Evolutionary conservation across 2,113 vertebrate genomes (phyloP), one percentile per base, ranked within the genome.

Genomic region (Tringa solitaria): DNA sequence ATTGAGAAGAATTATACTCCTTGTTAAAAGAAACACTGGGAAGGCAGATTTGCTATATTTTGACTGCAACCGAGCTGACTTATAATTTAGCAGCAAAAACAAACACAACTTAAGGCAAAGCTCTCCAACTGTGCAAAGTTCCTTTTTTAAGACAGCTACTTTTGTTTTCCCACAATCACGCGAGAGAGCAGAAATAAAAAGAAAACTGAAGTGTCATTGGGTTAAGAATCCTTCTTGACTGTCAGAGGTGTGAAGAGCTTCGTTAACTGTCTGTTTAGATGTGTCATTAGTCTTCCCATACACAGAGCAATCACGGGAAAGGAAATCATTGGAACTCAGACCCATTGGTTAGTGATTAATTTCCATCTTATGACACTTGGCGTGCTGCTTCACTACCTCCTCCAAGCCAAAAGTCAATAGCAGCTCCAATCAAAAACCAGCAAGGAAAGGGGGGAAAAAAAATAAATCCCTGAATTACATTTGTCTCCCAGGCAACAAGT

Each of bases 271-370:
- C 65, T 93, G 77, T 83, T 94, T 61, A 96, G 56, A 87, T 69
- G 69, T 53, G 69, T 50, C 87, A 83, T 90, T 85, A 89, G 53
- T 91, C 69, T 82, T 87, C 53, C 63, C 53, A 60, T 89, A 81
- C 3, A 77, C n/a, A 95, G 73, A 80, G 88, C 93, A 96, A 96
- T 97, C 97, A 96, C 30, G 1, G 53, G 63, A 96, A 90, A 93
- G 93, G 91, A 97, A 98, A 98, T 97, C 97, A 97, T 7, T 97
- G 93, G 91, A 96, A 89, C 97, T 98, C 96, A 96, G 93, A 95
- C 77, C 91, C 72, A 45, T 97, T 24, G 17, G 88, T 96, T 92
- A 93, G 88, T 96, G 94, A 98, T 97, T 98, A 93, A 97, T 97
- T 97, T 97, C 86, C 85, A 87, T 91, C 74, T 84, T 80, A 65